Evolutionary conservation across 2,888 invertebrate genomes (phyloP).

Genomic region (Caenorhabditis imperialis): DNA sequence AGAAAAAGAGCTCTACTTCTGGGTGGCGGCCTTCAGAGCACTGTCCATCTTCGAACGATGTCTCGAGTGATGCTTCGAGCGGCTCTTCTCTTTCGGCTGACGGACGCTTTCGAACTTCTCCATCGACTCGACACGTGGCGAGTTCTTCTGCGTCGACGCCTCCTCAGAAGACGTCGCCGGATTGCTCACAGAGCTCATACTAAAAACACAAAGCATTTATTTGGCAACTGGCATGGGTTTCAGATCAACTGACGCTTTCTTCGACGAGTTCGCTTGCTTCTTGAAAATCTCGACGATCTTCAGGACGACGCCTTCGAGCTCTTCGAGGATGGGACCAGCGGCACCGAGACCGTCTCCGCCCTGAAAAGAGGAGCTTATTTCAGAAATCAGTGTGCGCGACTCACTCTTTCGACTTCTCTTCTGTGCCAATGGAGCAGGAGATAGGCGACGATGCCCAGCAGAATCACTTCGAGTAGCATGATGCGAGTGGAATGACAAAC

Average conservation of each 20-base stretch:
- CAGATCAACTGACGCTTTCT: slow-evolving; percentile 7
- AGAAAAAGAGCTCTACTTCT: slow-evolving; percentile 6
- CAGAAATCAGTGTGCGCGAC: not conserved
- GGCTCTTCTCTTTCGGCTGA: slow-evolving; percentile 28
- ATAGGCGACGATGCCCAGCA: slow-evolving; percentile 37
- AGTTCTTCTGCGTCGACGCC: slow-evolving; percentile 11
- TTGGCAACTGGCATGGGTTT: not conserved
- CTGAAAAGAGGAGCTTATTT: slow-evolving; percentile 10
- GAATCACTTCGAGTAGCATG: slow-evolving; percentile 48
- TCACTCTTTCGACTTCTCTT: slow-evolving; percentile 42
- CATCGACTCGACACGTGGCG: slow-evolving; percentile 15
- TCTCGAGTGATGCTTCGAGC: slow-evolving; percentile 36
- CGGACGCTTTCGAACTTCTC: slow-evolving; percentile 46
- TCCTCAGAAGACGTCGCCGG: slow-evolving; percentile 8
- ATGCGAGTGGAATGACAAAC: not conserved
- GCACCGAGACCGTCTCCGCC: slow-evolving; percentile 48
- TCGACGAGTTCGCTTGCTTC: slow-evolving; percentile 23
- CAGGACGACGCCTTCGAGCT: slow-evolving; percentile 27
- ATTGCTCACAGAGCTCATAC: not conserved
- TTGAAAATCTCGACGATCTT: slow-evolving; percentile 37
- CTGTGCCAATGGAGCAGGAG: slow-evolving; percentile 36
- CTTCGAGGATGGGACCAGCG: slow-evolving; percentile 45
- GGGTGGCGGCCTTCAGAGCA: slow-evolving; percentile 30
- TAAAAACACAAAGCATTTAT: not conserved
- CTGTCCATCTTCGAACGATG: slow-evolving; percentile 52